These are phyloP conservation scores for Ecdyonurus torrentis DNA, from an alignment of 2,888 invertebrate species.

Conservation along the genomic window DNA sequence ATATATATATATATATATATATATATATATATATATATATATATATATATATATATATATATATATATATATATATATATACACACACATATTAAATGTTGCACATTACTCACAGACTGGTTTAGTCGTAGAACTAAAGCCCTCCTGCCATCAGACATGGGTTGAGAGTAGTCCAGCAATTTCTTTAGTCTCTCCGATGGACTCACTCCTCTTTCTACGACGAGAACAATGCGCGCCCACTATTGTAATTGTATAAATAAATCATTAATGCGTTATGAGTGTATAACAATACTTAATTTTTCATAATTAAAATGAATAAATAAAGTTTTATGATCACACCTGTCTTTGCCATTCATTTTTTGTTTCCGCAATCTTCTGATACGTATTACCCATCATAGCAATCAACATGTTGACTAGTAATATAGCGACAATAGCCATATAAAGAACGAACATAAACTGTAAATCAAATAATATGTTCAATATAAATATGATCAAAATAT, in stretches of 20 bases:
- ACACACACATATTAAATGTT: too few species aligned
- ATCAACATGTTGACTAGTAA: slow-evolving; percentile 95
- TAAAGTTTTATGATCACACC: slow-evolving; percentile 27
- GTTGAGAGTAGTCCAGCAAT: slow-evolving; percentile 81
- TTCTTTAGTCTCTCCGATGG: slow-evolving; percentile 73
- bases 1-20: too few species aligned
- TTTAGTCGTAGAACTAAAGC: slow-evolving; percentile 77
- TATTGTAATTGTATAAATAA: slow-evolving; percentile 23
- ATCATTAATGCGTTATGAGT: too few species aligned
- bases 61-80: too few species aligned
- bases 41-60: too few species aligned
- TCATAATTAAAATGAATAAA: too few species aligned
- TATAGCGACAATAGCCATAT: slow-evolving; percentile 93
- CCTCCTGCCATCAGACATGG: slow-evolving; percentile 74
- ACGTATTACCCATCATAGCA: slow-evolving; percentile 99
- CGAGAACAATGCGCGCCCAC: slow-evolving; percentile 95
- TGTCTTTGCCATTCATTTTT: slow-evolving; percentile 95
- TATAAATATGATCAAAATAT: background rate
- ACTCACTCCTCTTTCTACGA: slow-evolving; percentile 91
- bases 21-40: too few species aligned
- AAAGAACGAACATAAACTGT: slow-evolving; percentile 80
- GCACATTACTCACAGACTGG: slow-evolving; percentile 49
- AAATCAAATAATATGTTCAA: slow-evolving; percentile 15
- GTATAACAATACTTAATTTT: too few species aligned
- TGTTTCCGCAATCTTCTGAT: slow-evolving; percentile 93